These are phyloP conservation scores for Pimephales promelas DNA, from an alignment of 2,113 vertebrate species.

Conservation along the genomic window DNA sequence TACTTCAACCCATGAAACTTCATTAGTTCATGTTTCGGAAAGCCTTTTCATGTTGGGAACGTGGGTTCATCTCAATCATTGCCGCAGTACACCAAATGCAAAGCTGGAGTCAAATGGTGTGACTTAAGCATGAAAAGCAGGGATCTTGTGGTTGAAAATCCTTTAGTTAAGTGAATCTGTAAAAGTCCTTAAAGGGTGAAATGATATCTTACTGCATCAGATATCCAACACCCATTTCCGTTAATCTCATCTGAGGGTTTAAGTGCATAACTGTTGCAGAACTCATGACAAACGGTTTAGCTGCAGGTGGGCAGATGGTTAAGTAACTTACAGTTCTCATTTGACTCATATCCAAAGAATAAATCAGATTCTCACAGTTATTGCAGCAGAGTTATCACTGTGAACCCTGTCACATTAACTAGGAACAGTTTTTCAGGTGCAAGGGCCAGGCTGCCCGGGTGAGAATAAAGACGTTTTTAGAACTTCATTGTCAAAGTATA, in stretches of 20 bases:
- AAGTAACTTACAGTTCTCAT: constrained; percentile 10
- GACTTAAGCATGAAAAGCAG: constrained; percentile 33
- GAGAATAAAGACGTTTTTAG: constrained; percentile 51
- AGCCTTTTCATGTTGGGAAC: neutral
- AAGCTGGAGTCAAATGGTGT: neutral
- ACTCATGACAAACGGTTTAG: constrained; percentile 32
- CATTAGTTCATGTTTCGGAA: constrained; percentile 28
- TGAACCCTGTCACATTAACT: neutral
- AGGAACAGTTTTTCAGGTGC: constrained; percentile 31
- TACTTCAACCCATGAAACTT: constrained; percentile 15
- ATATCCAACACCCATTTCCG: neutral
- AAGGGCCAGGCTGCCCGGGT: constrained; percentile 21
- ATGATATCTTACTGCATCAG: neutral
- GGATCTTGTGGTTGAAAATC: constrained; percentile 9
- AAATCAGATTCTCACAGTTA: neutral
- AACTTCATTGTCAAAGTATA: constrained; percentile 49
- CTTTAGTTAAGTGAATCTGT: neutral
- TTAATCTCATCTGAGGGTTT: constrained; percentile 33
- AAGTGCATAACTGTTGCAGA: neutral
- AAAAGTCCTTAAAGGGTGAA: neutral
- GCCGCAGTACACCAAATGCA: constrained; percentile 1
- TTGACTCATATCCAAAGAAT: neutral
- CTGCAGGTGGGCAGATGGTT: neutral
- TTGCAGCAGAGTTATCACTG: neutral
- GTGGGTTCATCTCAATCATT: constrained; percentile 8